These are phyloP conservation scores for Pissodes strobi DNA, from an alignment of 1,140 invertebrate genomes.

Conservation along the genomic window DNA sequence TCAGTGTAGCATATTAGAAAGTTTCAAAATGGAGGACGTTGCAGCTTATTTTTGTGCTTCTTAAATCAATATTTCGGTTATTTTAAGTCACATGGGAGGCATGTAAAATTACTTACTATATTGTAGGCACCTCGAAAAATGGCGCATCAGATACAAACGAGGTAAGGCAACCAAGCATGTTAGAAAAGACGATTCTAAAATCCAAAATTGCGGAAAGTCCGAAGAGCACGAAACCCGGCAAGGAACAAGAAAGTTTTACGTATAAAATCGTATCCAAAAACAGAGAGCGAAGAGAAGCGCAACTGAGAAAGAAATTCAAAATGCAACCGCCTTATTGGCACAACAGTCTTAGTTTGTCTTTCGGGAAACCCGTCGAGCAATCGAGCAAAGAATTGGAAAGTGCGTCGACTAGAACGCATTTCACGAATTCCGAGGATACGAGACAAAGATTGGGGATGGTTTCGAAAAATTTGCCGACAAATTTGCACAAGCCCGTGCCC, in stretches of 20 bases:
- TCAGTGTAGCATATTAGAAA: too few relatives aligned
- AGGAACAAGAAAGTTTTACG: constrained; percentile 15
- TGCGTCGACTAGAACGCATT: neutral
- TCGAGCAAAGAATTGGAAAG: neutral
- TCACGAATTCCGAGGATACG: neutral
- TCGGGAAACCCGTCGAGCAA: neutral
- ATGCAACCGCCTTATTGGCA: constrained; percentile 6
- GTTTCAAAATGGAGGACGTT: too few relatives aligned
- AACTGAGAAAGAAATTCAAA: constrained; percentile 10
- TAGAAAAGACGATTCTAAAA: neutral
- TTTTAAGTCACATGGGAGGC: too few relatives aligned
- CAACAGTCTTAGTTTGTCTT: neutral
- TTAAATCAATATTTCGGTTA: too few relatives aligned
- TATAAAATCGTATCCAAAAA: constrained; percentile 11
- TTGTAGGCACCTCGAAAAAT: neutral
- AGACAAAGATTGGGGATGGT: neutral
- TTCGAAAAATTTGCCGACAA: constrained; percentile 4
- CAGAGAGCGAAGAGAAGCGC: neutral
- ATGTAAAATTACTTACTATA: too few relatives aligned
- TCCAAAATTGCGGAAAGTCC: neutral
- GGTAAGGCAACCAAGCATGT: neutral
- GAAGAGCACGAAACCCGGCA: neutral
- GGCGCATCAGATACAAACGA: neutral
- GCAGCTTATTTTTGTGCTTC: too few relatives aligned
- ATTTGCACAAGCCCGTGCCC: constrained; percentile 7